Evolutionary conservation across 2,797 vertebrate genomes (phyloP), one percentile per base, ranked within the genome.

Genomic region (Basileuterus tristriatus): DNA sequence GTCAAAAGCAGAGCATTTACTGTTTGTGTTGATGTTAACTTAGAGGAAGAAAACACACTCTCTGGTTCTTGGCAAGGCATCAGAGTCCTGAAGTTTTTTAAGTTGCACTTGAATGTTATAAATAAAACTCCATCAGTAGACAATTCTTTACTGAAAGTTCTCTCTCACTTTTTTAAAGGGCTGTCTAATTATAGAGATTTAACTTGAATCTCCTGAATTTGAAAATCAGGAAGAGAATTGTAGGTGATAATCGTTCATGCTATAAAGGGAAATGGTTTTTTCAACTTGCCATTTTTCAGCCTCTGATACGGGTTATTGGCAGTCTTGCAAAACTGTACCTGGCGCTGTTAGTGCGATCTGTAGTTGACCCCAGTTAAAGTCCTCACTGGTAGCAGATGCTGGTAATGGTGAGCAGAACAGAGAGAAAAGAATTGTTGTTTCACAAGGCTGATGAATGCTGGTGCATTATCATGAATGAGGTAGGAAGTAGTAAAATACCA

Each of bases 11-110:
- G 56, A 50, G 41, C 52, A 21, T 72, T 76, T 89, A 49, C 55
- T 76, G 16, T 43, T 77, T 74, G 44, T 93, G 60, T 87, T 95
- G 50, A 55, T 70, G 34, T 56, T 82, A 64, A 76, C 56, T 90
- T 52, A 49, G 34, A 86, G 62, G 55, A 90, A 49, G 67, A 84
- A 93, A 52, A 56, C 52, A 71, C 16, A 12, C 32, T 23, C 17
- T 47, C 39, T 74, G 55, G 30, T 79, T 90, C 74, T 69, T 85
- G 84, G 80, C 74, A 74, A 75, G 64, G 60, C 37, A 37, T 63
- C 34, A 77, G 71, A 52, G 15, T 85, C 52, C 24, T 39, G 16
- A 87, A 76, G 47, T 75, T 87, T 78, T 92, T 83, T 50, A 65
- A 37, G 59, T 82, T 89, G 23, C 6, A 6, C 37, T 4, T 36